Base-by-base conservation (phyloP, 2,797 vertebrate species). In the Platalea minor region DNA sequence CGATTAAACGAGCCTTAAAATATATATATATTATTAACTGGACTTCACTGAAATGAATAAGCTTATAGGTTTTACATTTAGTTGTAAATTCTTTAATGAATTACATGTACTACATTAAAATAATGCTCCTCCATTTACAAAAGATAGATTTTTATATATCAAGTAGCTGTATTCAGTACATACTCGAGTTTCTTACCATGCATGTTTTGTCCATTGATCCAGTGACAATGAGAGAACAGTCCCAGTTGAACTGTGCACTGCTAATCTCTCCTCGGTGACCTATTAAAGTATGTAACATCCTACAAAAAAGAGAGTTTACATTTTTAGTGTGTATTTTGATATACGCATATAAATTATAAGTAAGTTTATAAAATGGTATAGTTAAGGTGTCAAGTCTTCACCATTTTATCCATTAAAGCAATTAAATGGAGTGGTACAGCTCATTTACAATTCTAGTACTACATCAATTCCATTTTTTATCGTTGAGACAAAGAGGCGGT, bases 121-220 rank as follows among this genome's bases (percentile, higher is more conserved):
- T 17, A 74, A 70, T 26, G 7, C 13, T 75, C 5, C 13, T 91
- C 17, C 43, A 37, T 61, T 88, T 64, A 7, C 8, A 78, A 80
- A 63, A 64, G 1, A 23, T 1, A 20, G 3, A 33, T 67, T 74
- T 88, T 88, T 35, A 43, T 51, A 28, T 53, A 50, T 45, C 67
- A 72, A 41, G 35, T 17, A 83, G 17, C 50, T 72, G 4, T 17
- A 56, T 74, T 59, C 25, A 63, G 41, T 51, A 65, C 14, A 46
- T 43, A 39, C 46, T 45, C 54, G 37, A 61, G 4, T 35, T 78
- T 64, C 98, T 98, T 92, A 99, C 99, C 99, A 98, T 99, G 98
- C 98, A 99, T 25, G 98, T 99, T 98, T 99, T 99, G 96, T 99
- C 99, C 98, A 99, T 98, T 31, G 99, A 99, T 93, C 98, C 99